Base-by-base conservation (phyloP, 2,888 invertebrate species). In the Tenthredo livida region DNA sequence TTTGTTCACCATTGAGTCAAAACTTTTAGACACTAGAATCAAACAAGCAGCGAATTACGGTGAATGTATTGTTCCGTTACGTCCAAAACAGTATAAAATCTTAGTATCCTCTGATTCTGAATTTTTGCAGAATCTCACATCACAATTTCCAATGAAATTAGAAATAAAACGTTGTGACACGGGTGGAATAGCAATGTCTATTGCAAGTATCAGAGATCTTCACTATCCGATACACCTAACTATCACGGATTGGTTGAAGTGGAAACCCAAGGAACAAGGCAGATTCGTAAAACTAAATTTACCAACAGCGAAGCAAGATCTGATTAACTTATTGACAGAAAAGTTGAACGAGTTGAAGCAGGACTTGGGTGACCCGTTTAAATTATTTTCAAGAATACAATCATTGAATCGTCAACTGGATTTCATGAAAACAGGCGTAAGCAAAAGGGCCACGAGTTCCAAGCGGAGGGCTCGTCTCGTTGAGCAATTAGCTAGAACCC, bases 331-430 rank as follows among this genome's bases (percentile, higher is more conserved):
- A 2, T 72, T 94, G 25, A 91, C 85, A 47, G 91, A 89, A 75
- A 93, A 94, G 10, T 89, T 94, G 2, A 91, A 93, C 21, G 93
- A 93, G 1, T 89, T 94, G 43, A 93, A 94, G 21, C 90, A 93
- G 85, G 92, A 95, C 84, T 88, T 94, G 5, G 96, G 96, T 12
- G 95, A 95, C 88, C 95, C 94, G 0, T 93, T 93, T 85, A 90
- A 91, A 4, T 89, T 95, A 5, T 94, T 93, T 84, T 93, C 93
- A 70, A 94, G 94, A 86, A 90, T 95, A 50, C 92, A 90, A 50
- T 93, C 90, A 86, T 90, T 94, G 37, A 94, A 95, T 88, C 93
- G 92, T 43, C 92, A 93, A 86, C 94, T 85, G 1, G 6, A 0
- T 1, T n/a, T n/a, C n/a, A n/a, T n/a, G n/a, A n/a, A n/a, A 0